Conservation (phyloP, 2,888 invertebrate genomes). For the Ligdia adustata region DNA sequence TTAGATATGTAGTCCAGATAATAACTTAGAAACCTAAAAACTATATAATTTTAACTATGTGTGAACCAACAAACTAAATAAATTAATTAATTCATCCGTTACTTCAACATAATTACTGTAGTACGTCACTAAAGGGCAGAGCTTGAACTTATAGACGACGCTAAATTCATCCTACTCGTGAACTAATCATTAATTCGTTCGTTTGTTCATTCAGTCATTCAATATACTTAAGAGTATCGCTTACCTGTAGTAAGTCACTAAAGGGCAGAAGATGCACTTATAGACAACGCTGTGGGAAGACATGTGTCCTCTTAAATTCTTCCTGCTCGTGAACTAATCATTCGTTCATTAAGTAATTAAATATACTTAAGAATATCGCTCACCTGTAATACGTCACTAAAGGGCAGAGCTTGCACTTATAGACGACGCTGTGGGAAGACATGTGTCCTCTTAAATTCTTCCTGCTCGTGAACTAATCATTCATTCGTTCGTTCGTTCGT, state of each 20-base stretch:
- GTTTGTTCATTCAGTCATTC: too few species aligned
- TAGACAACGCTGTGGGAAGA: not conserved
- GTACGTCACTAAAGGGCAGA: slow-evolving; percentile 3
- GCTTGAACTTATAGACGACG: not conserved
- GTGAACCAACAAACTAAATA: too few species aligned
- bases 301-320: not conserved
- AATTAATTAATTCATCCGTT: too few species aligned
- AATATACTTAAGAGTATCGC: too few species aligned
- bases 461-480: not conserved
- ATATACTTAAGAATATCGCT: not conserved
- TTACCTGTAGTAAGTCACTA: slow-evolving; percentile 7
- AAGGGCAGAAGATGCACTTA: not conserved
- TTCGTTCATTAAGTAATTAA: too few species aligned
- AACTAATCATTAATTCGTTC: too few species aligned
- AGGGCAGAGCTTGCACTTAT: not conserved
- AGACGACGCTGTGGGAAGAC: not conserved
- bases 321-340: not conserved
- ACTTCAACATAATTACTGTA: too few species aligned
- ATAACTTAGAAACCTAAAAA: too few species aligned
- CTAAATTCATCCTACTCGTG: too few species aligned
- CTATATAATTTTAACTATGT: too few species aligned
- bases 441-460: not conserved
- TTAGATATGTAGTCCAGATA: too few species aligned
- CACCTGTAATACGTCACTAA: slow-evolving; percentile 6
- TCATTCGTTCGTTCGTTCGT: too few species aligned